Evolutionary conservation across 2,888 invertebrate species (phyloP).

Genomic region (Clivina fossor): DNA sequence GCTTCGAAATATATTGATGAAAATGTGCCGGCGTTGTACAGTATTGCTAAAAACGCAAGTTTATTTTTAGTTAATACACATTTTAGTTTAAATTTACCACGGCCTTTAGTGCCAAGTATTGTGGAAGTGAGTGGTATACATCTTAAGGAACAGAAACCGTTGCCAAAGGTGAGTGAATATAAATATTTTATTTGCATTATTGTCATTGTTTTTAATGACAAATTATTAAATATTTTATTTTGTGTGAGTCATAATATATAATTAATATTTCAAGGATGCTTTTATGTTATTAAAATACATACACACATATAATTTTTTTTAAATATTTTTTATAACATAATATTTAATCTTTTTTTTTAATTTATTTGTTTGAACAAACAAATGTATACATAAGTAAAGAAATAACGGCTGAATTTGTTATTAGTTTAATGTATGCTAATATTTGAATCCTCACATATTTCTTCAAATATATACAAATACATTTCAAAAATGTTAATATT

Average conservation of each 20-base stretch:
- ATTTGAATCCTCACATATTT: too few species aligned
- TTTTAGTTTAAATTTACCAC: conserved; percentile 50
- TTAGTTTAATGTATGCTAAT: too few species aligned
- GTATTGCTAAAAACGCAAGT: conserved; percentile 50
- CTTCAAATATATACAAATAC: too few species aligned
- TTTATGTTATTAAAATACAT: too few species aligned
- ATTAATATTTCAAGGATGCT: neutral
- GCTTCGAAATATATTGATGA: conserved; percentile 45
- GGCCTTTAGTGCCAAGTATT: conserved; percentile 51
- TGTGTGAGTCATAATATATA: neutral
- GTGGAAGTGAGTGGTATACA: conserved; percentile 56
- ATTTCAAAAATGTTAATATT: too few species aligned
- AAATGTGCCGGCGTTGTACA: conserved; percentile 46
- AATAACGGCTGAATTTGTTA: too few species aligned
- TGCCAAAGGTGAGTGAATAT: conserved; percentile 41
- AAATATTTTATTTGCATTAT: neutral
- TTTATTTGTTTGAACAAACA: too few species aligned
- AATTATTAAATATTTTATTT: neutral
- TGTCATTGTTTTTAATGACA: neutral
- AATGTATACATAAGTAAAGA: too few species aligned
- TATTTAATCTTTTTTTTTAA: too few species aligned
- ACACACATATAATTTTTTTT: too few species aligned
- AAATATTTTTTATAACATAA: too few species aligned
- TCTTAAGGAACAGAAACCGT: conserved; percentile 45
- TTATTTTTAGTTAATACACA: conserved; percentile 53